Percentiles rank a stretch among this genome's conserved stretches.
Evolutionary conservation across 2,797 vertebrate genomes (phyloP).

Genomic region (Mergus octosetaceus): DNA sequence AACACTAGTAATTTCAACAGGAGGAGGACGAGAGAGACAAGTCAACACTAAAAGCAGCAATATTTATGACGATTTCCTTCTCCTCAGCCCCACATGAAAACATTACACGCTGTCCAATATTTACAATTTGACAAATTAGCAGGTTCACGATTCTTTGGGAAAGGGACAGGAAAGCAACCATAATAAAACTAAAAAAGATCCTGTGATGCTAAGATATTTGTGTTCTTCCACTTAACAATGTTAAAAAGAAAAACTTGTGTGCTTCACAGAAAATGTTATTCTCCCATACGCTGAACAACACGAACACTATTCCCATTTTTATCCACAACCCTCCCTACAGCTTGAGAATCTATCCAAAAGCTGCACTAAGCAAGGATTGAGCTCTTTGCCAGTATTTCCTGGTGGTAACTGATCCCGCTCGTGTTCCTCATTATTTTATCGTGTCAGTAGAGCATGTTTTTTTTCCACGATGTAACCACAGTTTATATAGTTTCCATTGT

Average conservation of each 20-base stretch:
- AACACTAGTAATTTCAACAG: background rate
- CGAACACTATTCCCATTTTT: conserved; percentile 17
- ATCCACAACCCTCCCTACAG: background rate
- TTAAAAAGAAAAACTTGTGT: background rate
- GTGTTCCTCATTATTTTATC: background rate
- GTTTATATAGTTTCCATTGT: conserved; percentile 25
- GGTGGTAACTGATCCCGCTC: background rate
- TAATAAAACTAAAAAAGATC: background rate
- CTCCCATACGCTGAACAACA: background rate
- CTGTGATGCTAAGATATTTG: background rate
- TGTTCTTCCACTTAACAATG: background rate
- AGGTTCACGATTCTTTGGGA: background rate
- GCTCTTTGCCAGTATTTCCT: background rate
- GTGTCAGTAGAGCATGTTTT: background rate
- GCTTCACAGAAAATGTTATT: background rate
- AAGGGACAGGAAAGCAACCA: background rate
- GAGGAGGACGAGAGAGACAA: background rate
- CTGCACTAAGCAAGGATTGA: conserved; percentile 22
- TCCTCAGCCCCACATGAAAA: background rate
- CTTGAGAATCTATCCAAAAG: conserved; percentile 42
- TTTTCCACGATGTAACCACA: conserved; percentile 20
- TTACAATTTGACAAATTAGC: background rate
- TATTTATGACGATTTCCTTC: background rate
- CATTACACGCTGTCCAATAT: background rate
- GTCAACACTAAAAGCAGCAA: background rate